Conservation (phyloP, 2,888 invertebrate genomes). For the Trachelus stipa region DNA sequence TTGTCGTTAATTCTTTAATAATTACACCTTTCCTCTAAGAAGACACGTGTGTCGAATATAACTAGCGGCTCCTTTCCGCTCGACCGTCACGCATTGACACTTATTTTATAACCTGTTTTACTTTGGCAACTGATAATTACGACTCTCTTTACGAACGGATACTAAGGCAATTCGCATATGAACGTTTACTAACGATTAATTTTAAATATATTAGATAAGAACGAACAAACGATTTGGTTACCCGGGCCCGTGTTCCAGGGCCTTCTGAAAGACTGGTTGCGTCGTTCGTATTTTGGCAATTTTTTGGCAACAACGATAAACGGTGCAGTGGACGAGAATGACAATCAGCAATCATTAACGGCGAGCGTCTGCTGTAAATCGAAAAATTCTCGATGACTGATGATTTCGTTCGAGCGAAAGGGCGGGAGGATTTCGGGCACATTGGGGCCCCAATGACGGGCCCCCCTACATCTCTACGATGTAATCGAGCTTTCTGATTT, state of each 20-base stretch:
- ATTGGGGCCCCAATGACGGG: conserved; percentile 43
- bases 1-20: not conserved
- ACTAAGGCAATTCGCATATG: conserved; percentile 24
- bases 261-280: not conserved
- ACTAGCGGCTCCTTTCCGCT: not conserved
- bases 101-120: not conserved
- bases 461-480: conserved; percentile 46
- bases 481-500: conserved; percentile 12
- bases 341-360: not conserved
- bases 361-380: not conserved
- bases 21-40: not conserved
- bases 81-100: not conserved
- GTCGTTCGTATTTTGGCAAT: not conserved
- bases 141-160: conserved; percentile 7
- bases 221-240: not conserved
- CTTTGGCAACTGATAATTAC: not conserved
- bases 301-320: not conserved
- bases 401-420: not conserved
- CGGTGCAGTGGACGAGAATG: not conserved
- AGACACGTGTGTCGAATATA: not conserved
- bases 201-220: not conserved
- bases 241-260: not conserved
- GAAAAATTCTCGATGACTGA: not conserved
- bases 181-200: not conserved
- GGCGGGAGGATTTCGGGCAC: conserved; percentile 28